Evolutionary conservation across 2,113 vertebrate genomes (phyloP).

Genomic region (Daphoenositta chrysoptera): DNA sequence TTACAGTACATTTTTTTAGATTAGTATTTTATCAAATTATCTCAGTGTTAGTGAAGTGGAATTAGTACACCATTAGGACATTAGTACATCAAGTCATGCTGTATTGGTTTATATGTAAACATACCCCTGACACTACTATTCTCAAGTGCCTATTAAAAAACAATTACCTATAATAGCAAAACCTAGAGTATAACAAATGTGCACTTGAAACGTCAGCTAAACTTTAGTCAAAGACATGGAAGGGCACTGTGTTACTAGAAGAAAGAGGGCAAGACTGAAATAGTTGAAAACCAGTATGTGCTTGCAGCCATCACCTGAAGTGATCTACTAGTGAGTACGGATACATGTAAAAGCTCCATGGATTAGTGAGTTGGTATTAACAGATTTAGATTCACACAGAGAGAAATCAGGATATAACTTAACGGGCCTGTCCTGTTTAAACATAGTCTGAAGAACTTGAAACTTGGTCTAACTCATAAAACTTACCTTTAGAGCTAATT

Average conservation of each 20-base stretch:
- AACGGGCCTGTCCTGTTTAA: neutral
- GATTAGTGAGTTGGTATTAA: neutral
- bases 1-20: neutral
- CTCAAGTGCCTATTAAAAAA: neutral
- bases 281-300: neutral
- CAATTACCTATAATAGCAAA: neutral
- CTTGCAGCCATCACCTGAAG: neutral
- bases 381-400: neutral
- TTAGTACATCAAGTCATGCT: neutral
- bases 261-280: neutral
- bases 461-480: neutral
- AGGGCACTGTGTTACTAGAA: neutral
- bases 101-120: neutral
- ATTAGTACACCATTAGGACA: too few relatives aligned
- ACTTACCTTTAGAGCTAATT: neutral
- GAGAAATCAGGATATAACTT: neutral
- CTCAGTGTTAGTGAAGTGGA: neutral
- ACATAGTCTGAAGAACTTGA: neutral
- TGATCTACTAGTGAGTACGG: neutral
- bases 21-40: neutral
- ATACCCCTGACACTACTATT: neutral
- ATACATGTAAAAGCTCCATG: neutral
- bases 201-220: neutral
- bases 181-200: neutral
- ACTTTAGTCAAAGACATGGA: neutral